Conservation (phyloP, 1,140 invertebrate genomes). For the Drosophila hydei region DNA sequence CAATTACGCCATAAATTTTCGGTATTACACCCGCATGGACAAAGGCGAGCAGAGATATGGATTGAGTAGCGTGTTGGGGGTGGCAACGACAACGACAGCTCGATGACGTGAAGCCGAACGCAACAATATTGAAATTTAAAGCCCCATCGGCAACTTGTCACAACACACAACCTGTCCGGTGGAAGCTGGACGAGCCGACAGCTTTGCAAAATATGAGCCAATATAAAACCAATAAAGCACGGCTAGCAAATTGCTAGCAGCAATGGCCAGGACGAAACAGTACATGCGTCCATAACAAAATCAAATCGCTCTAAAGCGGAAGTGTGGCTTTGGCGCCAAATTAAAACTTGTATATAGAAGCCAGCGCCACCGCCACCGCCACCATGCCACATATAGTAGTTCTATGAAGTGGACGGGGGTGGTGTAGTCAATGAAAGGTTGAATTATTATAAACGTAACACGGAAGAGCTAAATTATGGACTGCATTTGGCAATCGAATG, state of each 20-base stretch:
- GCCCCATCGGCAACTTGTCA: constrained; percentile 78
- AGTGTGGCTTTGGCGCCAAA: constrained; percentile 31
- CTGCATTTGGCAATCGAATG: constrained; percentile 67
- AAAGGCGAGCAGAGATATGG: constrained; percentile 5
- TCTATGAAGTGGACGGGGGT: neutral
- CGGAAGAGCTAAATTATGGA: constrained; percentile 67
- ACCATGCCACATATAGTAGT: too few species aligned
- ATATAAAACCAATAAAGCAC: constrained; percentile 77
- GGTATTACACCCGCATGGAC: constrained; percentile 56
- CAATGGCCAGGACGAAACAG: constrained; percentile 3
- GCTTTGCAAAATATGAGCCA: constrained; percentile 75
- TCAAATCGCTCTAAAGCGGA: constrained; percentile 57
- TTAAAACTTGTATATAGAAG: constrained; percentile 30
- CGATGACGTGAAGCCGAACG: constrained; percentile 59
- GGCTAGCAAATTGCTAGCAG: constrained; percentile 23
- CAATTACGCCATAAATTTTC: constrained; percentile 81
- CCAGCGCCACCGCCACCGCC: too few species aligned
- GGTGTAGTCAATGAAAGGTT: constrained; percentile 19
- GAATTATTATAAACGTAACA: constrained; percentile 62
- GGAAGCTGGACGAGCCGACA: constrained; percentile 26
- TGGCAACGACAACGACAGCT: constrained; percentile 25
- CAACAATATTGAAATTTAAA: constrained; percentile 77
- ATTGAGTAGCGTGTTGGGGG: neutral
- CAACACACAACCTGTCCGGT: constrained; percentile 67
- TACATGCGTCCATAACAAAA: constrained; percentile 48